These are phyloP conservation scores for Microctenopoma steveboyesi DNA, from an alignment of 2,797 vertebrate species.

Conservation along the genomic window DNA sequence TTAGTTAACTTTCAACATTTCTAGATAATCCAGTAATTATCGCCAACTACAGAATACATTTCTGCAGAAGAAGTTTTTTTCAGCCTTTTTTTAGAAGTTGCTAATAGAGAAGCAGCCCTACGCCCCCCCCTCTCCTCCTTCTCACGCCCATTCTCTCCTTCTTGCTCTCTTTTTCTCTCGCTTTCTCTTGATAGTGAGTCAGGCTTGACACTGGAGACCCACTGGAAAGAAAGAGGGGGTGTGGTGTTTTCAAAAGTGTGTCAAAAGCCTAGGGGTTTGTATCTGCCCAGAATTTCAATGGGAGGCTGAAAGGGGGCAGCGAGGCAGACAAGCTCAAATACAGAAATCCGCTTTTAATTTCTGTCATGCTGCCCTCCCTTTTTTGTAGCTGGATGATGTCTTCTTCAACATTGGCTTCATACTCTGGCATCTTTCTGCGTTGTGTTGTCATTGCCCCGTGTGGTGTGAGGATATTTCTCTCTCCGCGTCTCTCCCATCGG, in stretches of 20 bases:
- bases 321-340: conserved; percentile 86
- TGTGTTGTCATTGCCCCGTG: conserved; percentile 75
- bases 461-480: conserved; percentile 60
- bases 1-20: background rate
- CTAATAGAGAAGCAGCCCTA: conserved; percentile 42
- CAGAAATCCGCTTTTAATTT: conserved; percentile 90
- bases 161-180: conserved; percentile 24
- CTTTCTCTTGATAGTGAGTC: conserved; percentile 80
- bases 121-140: conserved; percentile 15
- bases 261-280: conserved; percentile 92
- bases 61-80: no score
- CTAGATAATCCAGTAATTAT: background rate
- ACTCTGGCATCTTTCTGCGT: conserved; percentile 40
- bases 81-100: conserved; percentile 17
- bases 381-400: conserved; percentile 85
- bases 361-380: conserved; percentile 86
- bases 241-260: conserved; percentile 91
- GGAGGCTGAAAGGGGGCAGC: conserved; percentile 87
- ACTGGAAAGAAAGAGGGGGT: conserved; percentile 84
- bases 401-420: conserved; percentile 83
- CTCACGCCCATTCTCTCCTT: conserved; percentile 23
- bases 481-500: conserved; percentile 39
- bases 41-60: no score
- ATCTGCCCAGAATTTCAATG: conserved; percentile 92
- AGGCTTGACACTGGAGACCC: conserved; percentile 85